Conservation (phyloP, 2,888 invertebrate species). For the Andrena dorsata region DNA sequence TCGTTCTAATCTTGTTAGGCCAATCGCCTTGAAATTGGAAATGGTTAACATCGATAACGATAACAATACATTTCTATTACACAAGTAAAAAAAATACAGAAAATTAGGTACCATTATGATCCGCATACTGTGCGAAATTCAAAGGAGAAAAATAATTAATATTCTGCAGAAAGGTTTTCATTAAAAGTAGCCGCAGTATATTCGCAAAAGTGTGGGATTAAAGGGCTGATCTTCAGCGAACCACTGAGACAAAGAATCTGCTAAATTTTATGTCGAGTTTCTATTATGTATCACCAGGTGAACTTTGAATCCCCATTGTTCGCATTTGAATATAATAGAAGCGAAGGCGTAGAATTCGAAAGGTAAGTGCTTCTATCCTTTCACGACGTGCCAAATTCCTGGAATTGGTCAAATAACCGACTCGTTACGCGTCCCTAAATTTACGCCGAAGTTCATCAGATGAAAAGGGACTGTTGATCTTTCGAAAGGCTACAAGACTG, state of each 20-base stretch:
- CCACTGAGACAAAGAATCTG: not conserved
- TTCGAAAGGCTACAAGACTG: conserved; percentile 54
- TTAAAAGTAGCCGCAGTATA: too few relatives aligned
- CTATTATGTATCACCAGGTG: not conserved
- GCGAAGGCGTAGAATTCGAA: not conserved
- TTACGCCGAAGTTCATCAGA: conserved; percentile 20
- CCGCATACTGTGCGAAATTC: not conserved
- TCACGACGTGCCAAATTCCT: conserved; percentile 14
- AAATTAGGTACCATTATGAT: not conserved
- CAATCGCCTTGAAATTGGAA: conserved; percentile 68
- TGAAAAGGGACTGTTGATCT: conserved; percentile 45
- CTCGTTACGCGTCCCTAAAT: conserved; percentile 35
- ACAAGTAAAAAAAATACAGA: not conserved
- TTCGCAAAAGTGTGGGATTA: not conserved
- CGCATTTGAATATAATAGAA: not conserved
- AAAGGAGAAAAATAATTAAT: not conserved
- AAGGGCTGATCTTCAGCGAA: not conserved
- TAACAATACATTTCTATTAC: not conserved
- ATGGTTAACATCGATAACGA: conserved; percentile 57
- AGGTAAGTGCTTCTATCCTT: not conserved
- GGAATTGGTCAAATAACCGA: conserved; percentile 35
- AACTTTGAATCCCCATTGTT: conserved; percentile 16
- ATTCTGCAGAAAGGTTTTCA: too few relatives aligned
- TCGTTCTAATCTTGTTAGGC: conserved; percentile 75
- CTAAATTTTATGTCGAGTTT: not conserved